Evolutionary conservation across 2,113 vertebrate species (phyloP).

Genomic region (Oryzias celebensis): DNA sequence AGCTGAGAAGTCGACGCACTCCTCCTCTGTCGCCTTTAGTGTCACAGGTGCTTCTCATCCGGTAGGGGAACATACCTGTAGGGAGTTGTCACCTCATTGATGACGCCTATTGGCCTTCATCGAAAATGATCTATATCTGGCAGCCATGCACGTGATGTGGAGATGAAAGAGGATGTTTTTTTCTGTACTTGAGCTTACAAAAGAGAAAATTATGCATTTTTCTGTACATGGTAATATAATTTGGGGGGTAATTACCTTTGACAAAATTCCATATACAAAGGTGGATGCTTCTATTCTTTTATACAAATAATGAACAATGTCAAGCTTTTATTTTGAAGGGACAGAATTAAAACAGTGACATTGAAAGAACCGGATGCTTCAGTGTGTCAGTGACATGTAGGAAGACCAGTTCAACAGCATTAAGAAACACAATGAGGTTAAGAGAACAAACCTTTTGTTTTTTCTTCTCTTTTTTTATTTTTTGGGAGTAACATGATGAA

Average conservation of each 20-base stretch:
- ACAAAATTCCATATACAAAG: too few species aligned
- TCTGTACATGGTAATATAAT: too few species aligned
- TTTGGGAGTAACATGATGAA: constrained; percentile 68
- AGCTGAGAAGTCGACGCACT: background rate
- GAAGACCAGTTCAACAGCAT: constrained; percentile 48
- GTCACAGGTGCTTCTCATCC: constrained; percentile 56
- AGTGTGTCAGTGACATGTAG: constrained; percentile 36
- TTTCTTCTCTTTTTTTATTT: constrained; percentile 58
- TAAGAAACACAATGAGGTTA: constrained; percentile 20
- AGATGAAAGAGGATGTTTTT: too few species aligned
- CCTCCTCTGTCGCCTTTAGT: constrained; percentile 17
- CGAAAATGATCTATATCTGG: constrained; percentile 13
- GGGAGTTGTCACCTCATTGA: constrained; percentile 48
- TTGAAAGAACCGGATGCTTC: background rate
- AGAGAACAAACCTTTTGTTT: constrained; percentile 6
- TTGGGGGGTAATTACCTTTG: too few species aligned
- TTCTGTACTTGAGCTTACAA: too few species aligned
- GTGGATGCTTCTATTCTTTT: too few species aligned
- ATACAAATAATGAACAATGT: background rate
- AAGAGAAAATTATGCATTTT: too few species aligned
- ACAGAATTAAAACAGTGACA: background rate
- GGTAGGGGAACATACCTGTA: constrained; percentile 25
- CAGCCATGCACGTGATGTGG: too few species aligned
- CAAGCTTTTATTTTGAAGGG: background rate
- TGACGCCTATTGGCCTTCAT: constrained; percentile 40